Base-by-base conservation (phyloP, 1,140 invertebrate species). In the Drosophila insularis region DNA sequence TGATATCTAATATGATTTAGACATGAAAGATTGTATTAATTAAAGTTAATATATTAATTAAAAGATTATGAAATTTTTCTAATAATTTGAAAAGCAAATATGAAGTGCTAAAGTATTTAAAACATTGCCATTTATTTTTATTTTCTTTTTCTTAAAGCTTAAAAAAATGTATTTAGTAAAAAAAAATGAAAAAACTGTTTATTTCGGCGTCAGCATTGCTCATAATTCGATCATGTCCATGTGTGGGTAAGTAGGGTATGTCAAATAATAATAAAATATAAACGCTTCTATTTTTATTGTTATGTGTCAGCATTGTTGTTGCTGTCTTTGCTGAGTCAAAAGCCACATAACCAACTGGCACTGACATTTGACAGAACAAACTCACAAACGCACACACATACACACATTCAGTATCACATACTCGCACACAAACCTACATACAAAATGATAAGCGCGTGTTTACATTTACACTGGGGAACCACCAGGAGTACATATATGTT, bases 281-380 rank as follows among this genome's bases (percentile, higher is more conserved):
- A 85, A 74, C 77, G 79, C 59, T 76, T 72, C 64, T 67, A 79
- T 89, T 79, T 50, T 89, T 71, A 87, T 86, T 82, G 79, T 81
- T 81, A 82, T 81, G 71, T 81, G 78, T 80, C 74, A 63, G 71
- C 71, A 74, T 70, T 80, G 65, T 69, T 79, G 69, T 81, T 77
- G 55, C 56, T 87, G 77, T 60, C 55, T 63, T 63, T 43, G 64
- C 79, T 81, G 82, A 89, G 67, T 74, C 69, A 72, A 79, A 79
- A 86, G 82, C 79, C 79, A 79, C 79, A 86, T 73, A 82, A 82
- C 79, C 82, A 73, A 86, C 82, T 86, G 82, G 68, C 82, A 86
- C 73, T 86, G 82, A 82, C 82, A 86, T 78, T 86, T 87, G 82
- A 86, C 82, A 86, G 75, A 35, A 31, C 35, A 19, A 61, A 59